phyloP scores from a whole-genome alignment of 2,113 vertebrate genomes.

The Fregata magnificens region DNA sequence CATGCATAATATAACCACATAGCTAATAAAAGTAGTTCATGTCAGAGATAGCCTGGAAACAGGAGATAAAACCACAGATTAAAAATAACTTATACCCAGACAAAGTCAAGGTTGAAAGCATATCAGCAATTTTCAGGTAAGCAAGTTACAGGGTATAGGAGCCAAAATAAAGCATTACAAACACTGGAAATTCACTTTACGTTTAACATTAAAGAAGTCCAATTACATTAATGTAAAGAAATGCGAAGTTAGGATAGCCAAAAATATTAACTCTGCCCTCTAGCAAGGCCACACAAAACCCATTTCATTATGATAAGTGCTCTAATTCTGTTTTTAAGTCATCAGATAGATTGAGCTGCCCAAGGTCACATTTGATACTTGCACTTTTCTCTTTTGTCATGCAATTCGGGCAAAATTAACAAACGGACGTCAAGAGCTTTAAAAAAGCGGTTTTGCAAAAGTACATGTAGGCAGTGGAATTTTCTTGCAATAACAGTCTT shows the following conservation, averaged over 20 bases:
- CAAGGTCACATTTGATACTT: neutral
- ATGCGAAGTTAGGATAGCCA: neutral
- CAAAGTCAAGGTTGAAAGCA: neutral
- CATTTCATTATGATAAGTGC: neutral
- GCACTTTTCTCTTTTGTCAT: neutral
- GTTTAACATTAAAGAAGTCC: neutral
- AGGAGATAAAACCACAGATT: neutral
- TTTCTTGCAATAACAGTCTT: neutral
- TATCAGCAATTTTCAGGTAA: neutral
- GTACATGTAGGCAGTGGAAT: neutral
- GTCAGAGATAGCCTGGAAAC: neutral
- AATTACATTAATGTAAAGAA: neutral
- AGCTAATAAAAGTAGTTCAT: neutral
- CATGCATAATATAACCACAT: neutral
- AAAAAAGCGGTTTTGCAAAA: neutral
- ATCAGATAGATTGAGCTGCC: neutral
- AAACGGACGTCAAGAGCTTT: neutral
- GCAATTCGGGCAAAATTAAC: neutral
- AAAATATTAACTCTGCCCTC: neutral
- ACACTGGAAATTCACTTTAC: neutral
- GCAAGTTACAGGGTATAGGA: neutral
- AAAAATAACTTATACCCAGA: neutral
- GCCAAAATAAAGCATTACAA: neutral
- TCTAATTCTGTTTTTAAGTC: neutral
- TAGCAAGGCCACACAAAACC: neutral